These are phyloP conservation scores for Harpagifer antarcticus DNA, from an alignment of 2,797 vertebrate genomes.

Conservation along the genomic window DNA sequence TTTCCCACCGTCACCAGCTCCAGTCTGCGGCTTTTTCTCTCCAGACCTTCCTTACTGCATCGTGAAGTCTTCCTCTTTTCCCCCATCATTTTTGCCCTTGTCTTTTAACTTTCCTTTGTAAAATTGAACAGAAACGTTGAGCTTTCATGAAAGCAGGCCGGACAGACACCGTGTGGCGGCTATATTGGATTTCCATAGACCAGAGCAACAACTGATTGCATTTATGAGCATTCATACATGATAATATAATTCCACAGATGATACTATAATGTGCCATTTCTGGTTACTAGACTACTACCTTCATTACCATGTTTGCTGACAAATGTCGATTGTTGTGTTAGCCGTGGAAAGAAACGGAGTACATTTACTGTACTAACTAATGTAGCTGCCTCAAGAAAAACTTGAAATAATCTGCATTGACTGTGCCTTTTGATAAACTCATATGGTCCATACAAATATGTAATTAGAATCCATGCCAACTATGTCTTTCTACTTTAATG, in stretches of 20 bases:
- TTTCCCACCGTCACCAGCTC: constrained; percentile 34
- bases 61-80: not conserved
- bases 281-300: not conserved
- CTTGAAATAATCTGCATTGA: too few relatives aligned
- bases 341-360: not conserved
- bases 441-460: too few relatives aligned
- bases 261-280: not conserved
- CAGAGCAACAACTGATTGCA: not conserved
- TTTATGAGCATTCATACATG: not conserved
- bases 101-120: not conserved
- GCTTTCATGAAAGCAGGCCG: not conserved
- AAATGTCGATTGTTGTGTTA: too few relatives aligned
- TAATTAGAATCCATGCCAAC: too few relatives aligned
- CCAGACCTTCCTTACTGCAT: not conserved
- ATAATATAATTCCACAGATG: not conserved
- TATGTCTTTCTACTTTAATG: not conserved
- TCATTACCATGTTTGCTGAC: not conserved
- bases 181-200: not conserved
- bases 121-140: constrained; percentile 4
- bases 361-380: not conserved
- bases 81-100: not conserved
- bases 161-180: not conserved
- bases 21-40: constrained; percentile 31
- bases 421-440: not conserved
- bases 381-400: too few relatives aligned